Conservation (phyloP, 1,140 invertebrate genomes). For the Macrotrachela quadricornifera region DNA sequence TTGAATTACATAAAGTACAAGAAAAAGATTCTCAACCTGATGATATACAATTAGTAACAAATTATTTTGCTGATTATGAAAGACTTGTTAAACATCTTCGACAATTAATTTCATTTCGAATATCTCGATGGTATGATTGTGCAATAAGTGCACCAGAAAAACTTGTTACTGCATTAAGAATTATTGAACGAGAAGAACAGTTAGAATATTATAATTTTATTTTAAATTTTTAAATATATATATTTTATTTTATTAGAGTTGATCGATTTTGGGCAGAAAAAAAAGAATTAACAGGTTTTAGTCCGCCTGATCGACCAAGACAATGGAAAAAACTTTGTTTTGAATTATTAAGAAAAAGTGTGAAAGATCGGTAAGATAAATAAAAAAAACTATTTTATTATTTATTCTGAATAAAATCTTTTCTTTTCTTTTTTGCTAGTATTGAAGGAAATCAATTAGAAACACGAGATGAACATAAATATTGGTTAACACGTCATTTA, state of each 20-base stretch:
- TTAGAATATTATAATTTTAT: too few species aligned
- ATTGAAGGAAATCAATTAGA: too few species aligned
- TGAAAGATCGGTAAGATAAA: too few species aligned
- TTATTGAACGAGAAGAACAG: constrained; percentile 7
- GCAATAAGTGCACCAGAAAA: background rate
- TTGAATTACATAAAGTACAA: background rate
- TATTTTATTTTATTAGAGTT: background rate
- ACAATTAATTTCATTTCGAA: background rate
- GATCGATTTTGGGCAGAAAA: constrained; percentile 5
- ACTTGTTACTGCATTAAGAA: constrained; percentile 2
- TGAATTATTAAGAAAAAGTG: background rate
- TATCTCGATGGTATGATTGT: constrained; percentile 4
- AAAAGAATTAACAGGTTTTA: constrained; percentile 7
- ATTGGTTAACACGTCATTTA: too few species aligned
- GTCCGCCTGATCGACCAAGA: constrained; percentile 6
- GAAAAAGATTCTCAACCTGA: constrained; percentile 3
- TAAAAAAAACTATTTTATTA: too few species aligned
- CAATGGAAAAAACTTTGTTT: background rate
- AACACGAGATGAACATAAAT: too few species aligned
- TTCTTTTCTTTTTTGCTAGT: too few species aligned
- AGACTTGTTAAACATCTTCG: constrained; percentile 5
- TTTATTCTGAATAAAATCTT: too few species aligned
- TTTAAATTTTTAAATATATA: background rate
- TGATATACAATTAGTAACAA: background rate
- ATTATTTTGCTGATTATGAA: background rate